Evolutionary conservation across 2,113 vertebrate genomes (phyloP).

Genomic region (Gracilinanus agilis): DNA sequence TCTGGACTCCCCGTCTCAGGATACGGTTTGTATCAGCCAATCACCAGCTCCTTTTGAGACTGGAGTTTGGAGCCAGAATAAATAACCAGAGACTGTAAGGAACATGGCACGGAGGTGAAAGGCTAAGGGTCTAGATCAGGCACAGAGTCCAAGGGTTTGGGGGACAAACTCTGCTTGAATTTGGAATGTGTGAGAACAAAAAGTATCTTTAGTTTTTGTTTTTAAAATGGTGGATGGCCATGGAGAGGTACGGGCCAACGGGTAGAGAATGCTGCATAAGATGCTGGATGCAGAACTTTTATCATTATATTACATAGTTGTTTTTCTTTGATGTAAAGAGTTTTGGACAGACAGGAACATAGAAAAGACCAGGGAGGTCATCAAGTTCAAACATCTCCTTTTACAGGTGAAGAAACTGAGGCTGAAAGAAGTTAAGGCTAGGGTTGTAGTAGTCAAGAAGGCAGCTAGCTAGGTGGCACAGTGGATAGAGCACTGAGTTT

Average conservation of each 20-base stretch:
- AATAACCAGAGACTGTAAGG: not conserved
- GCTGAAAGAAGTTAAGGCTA: not conserved
- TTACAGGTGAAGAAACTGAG: not conserved
- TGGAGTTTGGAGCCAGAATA: not conserved
- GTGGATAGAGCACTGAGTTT: not conserved
- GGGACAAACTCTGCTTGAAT: not conserved
- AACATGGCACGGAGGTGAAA: not conserved
- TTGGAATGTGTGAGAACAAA: not conserved
- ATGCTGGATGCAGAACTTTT: not conserved
- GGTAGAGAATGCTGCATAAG: not conserved
- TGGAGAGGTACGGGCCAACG: not conserved
- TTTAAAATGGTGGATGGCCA: not conserved
- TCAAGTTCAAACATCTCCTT: not conserved
- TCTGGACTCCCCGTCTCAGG: not conserved
- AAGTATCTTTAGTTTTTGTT: not conserved
- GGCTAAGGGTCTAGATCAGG: not conserved
- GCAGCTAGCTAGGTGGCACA: too few species aligned
- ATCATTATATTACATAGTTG: not conserved
- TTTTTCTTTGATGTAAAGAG: not conserved
- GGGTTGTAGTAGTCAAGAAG: not conserved
- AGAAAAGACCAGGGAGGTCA: not conserved
- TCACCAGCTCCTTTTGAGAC: not conserved
- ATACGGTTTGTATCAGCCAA: not conserved
- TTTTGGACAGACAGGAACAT: not conserved
- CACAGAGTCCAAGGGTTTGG: not conserved